Evolutionary conservation across 2,113 vertebrate genomes (phyloP).

Genomic region (Cryptotis parvus): DNA sequence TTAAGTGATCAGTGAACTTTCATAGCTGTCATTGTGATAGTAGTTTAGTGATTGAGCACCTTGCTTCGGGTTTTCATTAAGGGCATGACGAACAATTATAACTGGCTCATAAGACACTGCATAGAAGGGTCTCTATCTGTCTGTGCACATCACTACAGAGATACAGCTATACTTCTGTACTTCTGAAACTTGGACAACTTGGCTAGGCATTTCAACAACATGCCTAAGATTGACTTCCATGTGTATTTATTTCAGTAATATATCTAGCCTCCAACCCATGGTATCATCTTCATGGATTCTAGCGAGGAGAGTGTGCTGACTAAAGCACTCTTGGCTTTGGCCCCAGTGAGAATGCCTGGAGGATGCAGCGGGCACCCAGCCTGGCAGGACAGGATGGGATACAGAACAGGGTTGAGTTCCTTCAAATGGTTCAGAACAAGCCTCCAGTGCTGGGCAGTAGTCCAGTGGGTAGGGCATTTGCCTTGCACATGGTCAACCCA

Average conservation of each 20-base stretch:
- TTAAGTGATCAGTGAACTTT: neutral
- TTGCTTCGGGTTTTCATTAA: neutral
- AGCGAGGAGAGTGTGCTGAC: too few relatives aligned
- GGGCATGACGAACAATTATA: neutral
- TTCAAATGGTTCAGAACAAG: too few relatives aligned
- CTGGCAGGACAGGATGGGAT: too few relatives aligned
- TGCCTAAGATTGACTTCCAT: neutral
- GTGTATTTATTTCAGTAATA: neutral
- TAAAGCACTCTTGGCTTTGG: too few relatives aligned
- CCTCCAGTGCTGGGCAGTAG: too few relatives aligned
- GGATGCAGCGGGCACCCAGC: too few relatives aligned
- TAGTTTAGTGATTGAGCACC: neutral
- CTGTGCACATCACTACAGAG: too few relatives aligned
- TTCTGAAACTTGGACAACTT: neutral
- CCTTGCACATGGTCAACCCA: too few relatives aligned
- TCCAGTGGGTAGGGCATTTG: too few relatives aligned
- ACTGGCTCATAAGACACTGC: neutral
- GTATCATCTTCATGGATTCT: neutral
- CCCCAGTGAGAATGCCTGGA: too few relatives aligned
- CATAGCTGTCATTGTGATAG: neutral
- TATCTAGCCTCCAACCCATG: neutral
- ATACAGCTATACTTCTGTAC: too few relatives aligned
- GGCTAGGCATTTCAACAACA: neutral
- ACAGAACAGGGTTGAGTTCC: too few relatives aligned
- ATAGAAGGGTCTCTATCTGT: neutral